Conservation (phyloP, 2,797 vertebrate species). For the Enteromius afrohamiltoni region DNA sequence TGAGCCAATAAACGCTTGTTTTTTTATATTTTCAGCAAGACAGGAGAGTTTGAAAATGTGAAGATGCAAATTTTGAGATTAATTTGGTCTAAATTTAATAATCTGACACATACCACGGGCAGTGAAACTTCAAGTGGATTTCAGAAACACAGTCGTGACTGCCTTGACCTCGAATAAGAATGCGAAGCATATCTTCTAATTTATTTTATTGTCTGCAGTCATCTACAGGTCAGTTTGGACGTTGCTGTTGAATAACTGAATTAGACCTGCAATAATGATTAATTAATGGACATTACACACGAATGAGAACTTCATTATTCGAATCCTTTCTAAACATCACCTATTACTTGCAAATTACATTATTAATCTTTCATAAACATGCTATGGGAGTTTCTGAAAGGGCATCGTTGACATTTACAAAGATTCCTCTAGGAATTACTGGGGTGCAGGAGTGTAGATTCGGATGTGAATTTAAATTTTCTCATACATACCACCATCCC, state of each 20-base stretch:
- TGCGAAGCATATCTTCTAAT: constrained; percentile 20
- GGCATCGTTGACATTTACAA: constrained; percentile 45
- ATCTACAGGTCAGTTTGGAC: constrained; percentile 14
- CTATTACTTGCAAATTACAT: constrained; percentile 55
- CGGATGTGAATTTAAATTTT: constrained; percentile 52
- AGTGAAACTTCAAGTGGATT: background rate
- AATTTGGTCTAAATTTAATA: background rate
- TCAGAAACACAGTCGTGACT: constrained; percentile 20
- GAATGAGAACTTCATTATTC: constrained; percentile 47
- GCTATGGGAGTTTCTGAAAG: constrained; percentile 47
- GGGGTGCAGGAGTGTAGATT: constrained; percentile 21
- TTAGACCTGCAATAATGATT: constrained; percentile 53
- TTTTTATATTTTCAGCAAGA: background rate
- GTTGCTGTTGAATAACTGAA: constrained; percentile 18
- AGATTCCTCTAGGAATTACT: constrained; percentile 41
- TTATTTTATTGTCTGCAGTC: constrained; percentile 14
- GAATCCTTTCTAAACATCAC: constrained; percentile 49
- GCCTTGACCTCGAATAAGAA: constrained; percentile 16
- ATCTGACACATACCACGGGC: background rate
- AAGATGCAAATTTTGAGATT: background rate
- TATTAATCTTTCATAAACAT: constrained; percentile 60
- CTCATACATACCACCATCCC: constrained; percentile 44
- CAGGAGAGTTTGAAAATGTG: background rate
- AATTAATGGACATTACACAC: constrained; percentile 52
- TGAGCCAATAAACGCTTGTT: constrained; percentile 6